Evolutionary conservation across 2,888 invertebrate genomes (phyloP), one percentile per base, ranked within the genome.

Genomic region (Spatulosminthurus flaviceps): DNA sequence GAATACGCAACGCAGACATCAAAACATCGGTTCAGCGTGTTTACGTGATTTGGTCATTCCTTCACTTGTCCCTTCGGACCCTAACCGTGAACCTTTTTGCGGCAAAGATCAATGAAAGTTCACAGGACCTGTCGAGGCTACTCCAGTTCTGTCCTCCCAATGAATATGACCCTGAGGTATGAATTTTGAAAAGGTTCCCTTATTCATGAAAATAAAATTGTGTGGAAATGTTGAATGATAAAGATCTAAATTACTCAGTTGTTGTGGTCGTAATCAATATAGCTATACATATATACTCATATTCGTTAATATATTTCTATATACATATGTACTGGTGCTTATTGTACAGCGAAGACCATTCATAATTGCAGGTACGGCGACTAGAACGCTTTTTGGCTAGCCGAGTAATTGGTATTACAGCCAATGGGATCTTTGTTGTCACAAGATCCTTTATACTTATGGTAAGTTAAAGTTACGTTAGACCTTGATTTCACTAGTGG

Each of bases 381-480:
- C 71, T 83, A 22, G 83, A 84, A 78, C 34, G 80, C 19, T 83
- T 74, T 80, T 26, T 84, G 72, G 79, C 78, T 11, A 76, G 79
- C 42, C 51, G 76, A 29, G 70, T 81, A 19, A 80, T 84, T 64
- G 84, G 84, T 21, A 79, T 84, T 13, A 78, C 79, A 24, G 84
- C 81, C 11, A 83, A 78, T 69, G 83, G 83, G 16, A 79, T 82
- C 69, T 84, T 84, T 61, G 78, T 82, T n/a, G 83, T 84, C 22
- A 84, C 84, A 11, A 51, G 82, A 24, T 81, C 82, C 0, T 84
- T 83, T 73, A 81, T 83, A 61, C 78, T 83, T n/a, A 83, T 82
- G 83, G 84, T 84, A 82, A 70, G 34, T 34, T 42, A 24, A 5
- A 16, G 22, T 43, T 41, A 74, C n/a, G 19, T 19, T 75, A 16